Evolutionary conservation across 2,113 vertebrate genomes (phyloP).

Genomic region (Procavia capensis): DNA sequence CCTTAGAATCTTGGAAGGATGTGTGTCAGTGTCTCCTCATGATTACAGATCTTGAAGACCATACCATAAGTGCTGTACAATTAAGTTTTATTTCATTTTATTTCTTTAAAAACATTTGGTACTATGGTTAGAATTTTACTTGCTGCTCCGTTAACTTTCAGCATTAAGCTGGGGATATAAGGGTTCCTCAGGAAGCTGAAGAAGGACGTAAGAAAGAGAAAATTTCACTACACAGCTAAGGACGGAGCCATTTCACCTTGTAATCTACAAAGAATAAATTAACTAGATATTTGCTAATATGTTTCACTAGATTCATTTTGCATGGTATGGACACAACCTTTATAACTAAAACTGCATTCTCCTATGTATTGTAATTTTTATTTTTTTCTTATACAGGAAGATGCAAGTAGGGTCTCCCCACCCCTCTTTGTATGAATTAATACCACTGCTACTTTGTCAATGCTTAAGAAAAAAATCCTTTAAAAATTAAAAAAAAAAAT

Average conservation of each 20-base stretch:
- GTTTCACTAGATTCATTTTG: neutral
- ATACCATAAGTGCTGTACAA: neutral
- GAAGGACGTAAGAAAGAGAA: neutral
- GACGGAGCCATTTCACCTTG: neutral
- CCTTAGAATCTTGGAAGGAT: neutral
- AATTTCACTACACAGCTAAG: neutral
- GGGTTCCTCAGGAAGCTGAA: neutral
- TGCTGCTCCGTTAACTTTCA: neutral
- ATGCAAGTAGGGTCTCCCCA: neutral
- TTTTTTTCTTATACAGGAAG: neutral
- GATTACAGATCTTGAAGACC: neutral
- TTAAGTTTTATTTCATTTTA: constrained; percentile 43
- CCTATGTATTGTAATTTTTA: neutral
- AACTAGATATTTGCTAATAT: neutral
- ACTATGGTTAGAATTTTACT: neutral
- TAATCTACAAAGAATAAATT: neutral
- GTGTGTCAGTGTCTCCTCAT: neutral
- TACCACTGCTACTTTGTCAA: neutral
- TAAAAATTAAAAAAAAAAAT: too few species aligned
- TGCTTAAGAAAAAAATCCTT: neutral
- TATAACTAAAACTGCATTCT: neutral
- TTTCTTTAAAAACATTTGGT: constrained; percentile 12
- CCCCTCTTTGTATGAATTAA: neutral
- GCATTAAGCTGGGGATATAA: neutral
- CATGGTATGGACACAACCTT: neutral